A percentile compares a stretch with the other conserved stretches of the same genome.
These are phyloP conservation scores for Scytalopus superciliaris DNA, from an alignment of 2,113 vertebrate genomes.

Conservation along the genomic window DNA sequence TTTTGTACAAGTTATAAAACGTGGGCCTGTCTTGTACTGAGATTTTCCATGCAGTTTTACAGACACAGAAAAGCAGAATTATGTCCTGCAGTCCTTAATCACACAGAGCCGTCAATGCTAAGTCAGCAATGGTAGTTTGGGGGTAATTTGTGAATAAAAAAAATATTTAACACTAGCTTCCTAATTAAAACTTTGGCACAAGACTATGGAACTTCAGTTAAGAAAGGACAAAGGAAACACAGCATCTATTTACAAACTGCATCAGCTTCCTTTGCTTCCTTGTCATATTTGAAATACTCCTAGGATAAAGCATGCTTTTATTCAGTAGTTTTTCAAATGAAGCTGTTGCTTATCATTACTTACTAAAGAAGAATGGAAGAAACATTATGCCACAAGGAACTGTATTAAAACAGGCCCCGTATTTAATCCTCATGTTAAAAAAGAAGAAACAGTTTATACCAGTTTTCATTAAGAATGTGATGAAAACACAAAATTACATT, in stretches of 20 bases:
- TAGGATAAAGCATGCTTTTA: not conserved
- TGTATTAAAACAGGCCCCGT: not conserved
- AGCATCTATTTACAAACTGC: not conserved
- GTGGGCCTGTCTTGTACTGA: not conserved
- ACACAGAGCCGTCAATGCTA: not conserved
- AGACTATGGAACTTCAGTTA: not conserved
- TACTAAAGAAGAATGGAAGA: not conserved
- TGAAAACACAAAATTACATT: not conserved
- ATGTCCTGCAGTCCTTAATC: slow-evolving; percentile 9
- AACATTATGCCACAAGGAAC: not conserved
- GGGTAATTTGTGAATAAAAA: not conserved
- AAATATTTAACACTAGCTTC: not conserved
- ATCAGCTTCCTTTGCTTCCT: not conserved
- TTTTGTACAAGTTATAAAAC: not conserved
- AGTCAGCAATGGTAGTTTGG: not conserved
- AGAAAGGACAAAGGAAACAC: not conserved
- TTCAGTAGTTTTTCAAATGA: not conserved
- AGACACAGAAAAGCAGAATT: not conserved
- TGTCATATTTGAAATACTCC: not conserved
- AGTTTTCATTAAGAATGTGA: not conserved
- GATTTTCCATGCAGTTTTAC: not conserved
- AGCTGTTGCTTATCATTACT: not conserved
- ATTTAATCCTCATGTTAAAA: not conserved
- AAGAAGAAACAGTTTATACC: not conserved
- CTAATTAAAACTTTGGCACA: not conserved